Percentiles rank a stretch among this genome's conserved stretches.
Evolutionary conservation across 2,113 vertebrate species (phyloP).

Genomic region (Myotis yumanensis): DNA sequence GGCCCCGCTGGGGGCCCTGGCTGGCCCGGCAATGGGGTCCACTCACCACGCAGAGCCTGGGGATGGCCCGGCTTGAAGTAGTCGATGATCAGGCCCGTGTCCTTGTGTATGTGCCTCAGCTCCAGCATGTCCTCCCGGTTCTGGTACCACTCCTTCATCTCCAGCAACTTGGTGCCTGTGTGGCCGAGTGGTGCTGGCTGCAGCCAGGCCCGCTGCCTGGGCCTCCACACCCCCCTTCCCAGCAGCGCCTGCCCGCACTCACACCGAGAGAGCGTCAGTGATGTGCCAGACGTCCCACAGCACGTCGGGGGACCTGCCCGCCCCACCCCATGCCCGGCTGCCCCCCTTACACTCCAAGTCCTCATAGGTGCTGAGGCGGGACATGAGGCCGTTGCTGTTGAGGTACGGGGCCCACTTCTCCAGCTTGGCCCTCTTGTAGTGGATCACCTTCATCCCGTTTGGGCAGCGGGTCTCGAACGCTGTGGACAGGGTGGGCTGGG

Average conservation of each 20-base stretch:
- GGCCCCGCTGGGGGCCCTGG: neutral
- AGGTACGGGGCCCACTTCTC: slow-evolving; percentile 88
- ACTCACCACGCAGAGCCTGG: slow-evolving; percentile 85
- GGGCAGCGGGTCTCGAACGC: slow-evolving; percentile 89
- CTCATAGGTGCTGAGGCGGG: slow-evolving; percentile 85
- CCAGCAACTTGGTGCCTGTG: slow-evolving; percentile 82
- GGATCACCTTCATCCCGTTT: slow-evolving; percentile 84
- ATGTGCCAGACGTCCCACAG: neutral
- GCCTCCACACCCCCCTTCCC: fast-evolving
- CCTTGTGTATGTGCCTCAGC: slow-evolving; percentile 83
- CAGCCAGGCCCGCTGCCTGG: neutral
- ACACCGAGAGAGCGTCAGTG: neutral
- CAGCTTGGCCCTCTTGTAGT: slow-evolving; percentile 87
- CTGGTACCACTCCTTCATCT: slow-evolving; percentile 88
- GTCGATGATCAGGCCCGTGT: slow-evolving; percentile 81
- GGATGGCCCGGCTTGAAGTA: slow-evolving; percentile 84
- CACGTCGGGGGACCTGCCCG: neutral
- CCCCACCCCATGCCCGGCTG: neutral
- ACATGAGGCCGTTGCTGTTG: slow-evolving; percentile 85
- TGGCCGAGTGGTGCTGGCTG: neutral
- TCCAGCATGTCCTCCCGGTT: slow-evolving; percentile 88
- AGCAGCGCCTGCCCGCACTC: neutral
- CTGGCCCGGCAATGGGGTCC: neutral
- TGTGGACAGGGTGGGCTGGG: slow-evolving; percentile 66
- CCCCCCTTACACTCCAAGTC: slow-evolving; percentile 87